Evolutionary conservation across 2,113 vertebrate genomes (phyloP).

Genomic region (Panthera leo): DNA sequence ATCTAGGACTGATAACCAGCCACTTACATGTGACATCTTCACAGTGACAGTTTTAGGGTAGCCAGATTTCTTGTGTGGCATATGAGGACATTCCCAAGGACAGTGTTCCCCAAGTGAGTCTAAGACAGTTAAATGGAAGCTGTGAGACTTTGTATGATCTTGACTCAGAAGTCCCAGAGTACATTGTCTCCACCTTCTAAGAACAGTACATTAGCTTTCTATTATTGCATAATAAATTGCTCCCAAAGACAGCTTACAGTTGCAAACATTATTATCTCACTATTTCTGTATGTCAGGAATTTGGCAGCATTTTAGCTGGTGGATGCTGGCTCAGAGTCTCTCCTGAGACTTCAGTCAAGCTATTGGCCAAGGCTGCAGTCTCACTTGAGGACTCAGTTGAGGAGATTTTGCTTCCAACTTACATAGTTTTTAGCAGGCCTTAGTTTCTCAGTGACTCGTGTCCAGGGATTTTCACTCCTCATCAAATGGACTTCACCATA

Average conservation of each 20-base stretch:
- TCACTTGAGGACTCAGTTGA: background rate
- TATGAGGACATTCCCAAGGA: background rate
- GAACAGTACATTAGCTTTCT: background rate
- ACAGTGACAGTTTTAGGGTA: background rate
- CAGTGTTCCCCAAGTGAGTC: background rate
- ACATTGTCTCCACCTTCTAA: background rate
- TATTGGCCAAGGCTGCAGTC: background rate
- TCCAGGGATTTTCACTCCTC: background rate
- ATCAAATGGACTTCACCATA: too few relatives aligned
- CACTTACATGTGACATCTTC: background rate
- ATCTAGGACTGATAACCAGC: background rate
- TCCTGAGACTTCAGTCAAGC: background rate
- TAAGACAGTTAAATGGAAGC: background rate
- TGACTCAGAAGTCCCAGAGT: background rate
- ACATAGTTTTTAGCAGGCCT: background rate
- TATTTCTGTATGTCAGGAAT: background rate
- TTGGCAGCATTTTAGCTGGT: background rate
- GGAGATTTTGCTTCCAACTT: background rate
- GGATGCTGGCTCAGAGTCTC: background rate
- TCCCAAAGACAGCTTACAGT: background rate
- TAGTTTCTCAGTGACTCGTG: background rate
- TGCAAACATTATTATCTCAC: background rate
- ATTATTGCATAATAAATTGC: background rate
- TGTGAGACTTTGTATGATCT: background rate
- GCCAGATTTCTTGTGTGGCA: background rate